Percentiles rank a stretch among this genome's conserved stretches.
phyloP scores from a whole-genome alignment of 2,113 vertebrate species.

The Callipepla californica region DNA sequence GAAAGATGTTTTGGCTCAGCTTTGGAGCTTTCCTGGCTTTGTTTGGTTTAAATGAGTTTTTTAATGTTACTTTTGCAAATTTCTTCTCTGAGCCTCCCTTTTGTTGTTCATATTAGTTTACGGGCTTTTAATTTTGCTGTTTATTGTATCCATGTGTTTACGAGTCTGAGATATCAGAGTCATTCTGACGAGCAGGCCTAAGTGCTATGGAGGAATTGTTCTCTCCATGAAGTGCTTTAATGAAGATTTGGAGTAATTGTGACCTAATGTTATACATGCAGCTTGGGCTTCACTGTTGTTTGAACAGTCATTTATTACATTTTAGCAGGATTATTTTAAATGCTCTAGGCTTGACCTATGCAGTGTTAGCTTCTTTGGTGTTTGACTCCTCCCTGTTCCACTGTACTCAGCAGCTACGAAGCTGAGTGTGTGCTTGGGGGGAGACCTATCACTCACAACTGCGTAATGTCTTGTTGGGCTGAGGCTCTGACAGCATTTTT shows the following conservation, averaged over 20 bases:
- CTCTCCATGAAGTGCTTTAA: neutral
- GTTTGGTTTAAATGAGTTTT: neutral
- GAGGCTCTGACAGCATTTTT: neutral
- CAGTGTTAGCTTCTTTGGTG: neutral
- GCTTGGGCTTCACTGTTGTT: neutral
- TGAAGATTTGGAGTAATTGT: neutral
- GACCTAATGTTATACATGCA: neutral
- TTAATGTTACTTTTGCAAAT: neutral
- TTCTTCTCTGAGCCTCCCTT: neutral
- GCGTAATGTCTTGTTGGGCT: neutral
- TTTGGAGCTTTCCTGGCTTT: neutral
- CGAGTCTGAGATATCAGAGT: neutral
- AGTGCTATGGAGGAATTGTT: neutral
- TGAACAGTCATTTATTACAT: neutral
- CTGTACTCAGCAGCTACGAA: neutral
- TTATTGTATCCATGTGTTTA: constrained; percentile 4
- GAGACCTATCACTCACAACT: neutral
- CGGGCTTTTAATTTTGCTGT: neutral
- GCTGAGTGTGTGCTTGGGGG: neutral
- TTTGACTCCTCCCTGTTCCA: neutral
- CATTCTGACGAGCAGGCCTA: neutral
- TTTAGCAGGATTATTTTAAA: neutral
- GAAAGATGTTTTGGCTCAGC: neutral
- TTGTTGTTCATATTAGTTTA: neutral
- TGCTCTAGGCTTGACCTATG: rapidly evolving